Percentiles rank a stretch among this genome's conserved stretches.
Conservation (phyloP, 2,797 vertebrate genomes). For the Lophius americanus region DNA sequence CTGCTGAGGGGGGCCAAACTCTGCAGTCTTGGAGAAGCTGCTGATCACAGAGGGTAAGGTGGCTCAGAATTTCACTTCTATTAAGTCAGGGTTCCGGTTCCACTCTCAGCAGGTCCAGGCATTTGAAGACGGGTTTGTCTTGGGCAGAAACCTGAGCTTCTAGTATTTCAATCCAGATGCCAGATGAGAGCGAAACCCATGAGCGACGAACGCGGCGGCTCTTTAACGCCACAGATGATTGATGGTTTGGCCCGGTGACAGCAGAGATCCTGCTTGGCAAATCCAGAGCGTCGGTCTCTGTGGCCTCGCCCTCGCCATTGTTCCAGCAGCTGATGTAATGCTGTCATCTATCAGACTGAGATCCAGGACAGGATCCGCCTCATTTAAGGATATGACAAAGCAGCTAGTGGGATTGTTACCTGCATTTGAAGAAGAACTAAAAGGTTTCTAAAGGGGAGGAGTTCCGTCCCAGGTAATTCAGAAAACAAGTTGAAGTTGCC, state of each 20-base stretch:
- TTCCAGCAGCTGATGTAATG: neutral
- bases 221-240: slow-evolving; percentile 6
- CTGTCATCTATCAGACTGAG: neutral
- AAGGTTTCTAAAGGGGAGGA: neutral
- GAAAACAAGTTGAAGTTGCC: too few relatives aligned
- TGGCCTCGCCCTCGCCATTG: neutral
- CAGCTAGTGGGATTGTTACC: neutral
- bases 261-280: neutral
- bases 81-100: neutral
- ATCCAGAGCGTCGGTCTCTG: neutral
- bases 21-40: too few relatives aligned
- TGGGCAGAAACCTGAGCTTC: neutral
- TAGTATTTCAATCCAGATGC: neutral
- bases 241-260: slow-evolving; percentile 8
- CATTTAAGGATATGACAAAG: too few relatives aligned
- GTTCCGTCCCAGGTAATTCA: neutral
- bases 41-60: too few relatives aligned
- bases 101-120: slow-evolving; percentile 25
- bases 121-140: neutral
- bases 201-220: neutral
- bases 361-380: too few relatives aligned
- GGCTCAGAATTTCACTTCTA: too few relatives aligned
- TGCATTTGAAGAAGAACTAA: neutral
- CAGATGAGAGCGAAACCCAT: neutral
- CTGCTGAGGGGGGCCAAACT: too few relatives aligned